Percentiles rank a stretch among this genome's conserved stretches.
Conservation (phyloP, 2,113 vertebrate genomes). For the Epinephelus moara region DNA sequence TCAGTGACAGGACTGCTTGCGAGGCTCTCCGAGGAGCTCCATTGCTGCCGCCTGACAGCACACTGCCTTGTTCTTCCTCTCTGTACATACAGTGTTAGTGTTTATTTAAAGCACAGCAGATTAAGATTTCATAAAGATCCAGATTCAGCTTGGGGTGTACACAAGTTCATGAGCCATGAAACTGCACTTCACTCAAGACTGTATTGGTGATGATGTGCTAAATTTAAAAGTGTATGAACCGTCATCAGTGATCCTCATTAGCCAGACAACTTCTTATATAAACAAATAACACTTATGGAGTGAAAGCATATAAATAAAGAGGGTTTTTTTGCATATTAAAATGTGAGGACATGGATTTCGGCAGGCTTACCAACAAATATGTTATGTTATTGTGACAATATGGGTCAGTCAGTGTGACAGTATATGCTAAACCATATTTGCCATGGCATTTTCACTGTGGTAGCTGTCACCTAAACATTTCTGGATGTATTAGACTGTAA, state of each 20-base stretch:
- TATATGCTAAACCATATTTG: neutral
- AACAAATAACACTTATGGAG: neutral
- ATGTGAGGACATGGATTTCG: neutral
- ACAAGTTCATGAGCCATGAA: constrained; percentile 74
- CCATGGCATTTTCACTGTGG: neutral
- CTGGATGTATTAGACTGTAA: neutral
- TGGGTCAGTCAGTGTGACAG: neutral
- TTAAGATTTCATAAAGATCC: constrained; percentile 89
- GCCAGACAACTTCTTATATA: constrained; percentile 7
- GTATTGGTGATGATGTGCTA: constrained; percentile 20
- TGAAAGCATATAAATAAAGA: neutral
- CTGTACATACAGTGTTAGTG: constrained; percentile 82
- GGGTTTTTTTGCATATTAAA: neutral
- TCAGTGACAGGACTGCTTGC: constrained; percentile 86
- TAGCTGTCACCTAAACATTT: neutral
- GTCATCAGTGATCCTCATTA: constrained; percentile 6
- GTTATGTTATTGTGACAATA: too few relatives aligned
- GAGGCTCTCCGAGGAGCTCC: constrained; percentile 84
- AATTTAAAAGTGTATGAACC: constrained; percentile 31
- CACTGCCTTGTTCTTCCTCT: constrained; percentile 82
- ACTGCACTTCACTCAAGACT: constrained; percentile 47
- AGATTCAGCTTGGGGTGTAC: constrained; percentile 63
- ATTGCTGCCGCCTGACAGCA: constrained; percentile 86
- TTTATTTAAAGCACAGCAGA: constrained; percentile 89
- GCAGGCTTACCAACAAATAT: neutral